These are phyloP conservation scores for Proteles cristata DNA, from an alignment of 2,113 vertebrate genomes.

Conservation along the genomic window DNA sequence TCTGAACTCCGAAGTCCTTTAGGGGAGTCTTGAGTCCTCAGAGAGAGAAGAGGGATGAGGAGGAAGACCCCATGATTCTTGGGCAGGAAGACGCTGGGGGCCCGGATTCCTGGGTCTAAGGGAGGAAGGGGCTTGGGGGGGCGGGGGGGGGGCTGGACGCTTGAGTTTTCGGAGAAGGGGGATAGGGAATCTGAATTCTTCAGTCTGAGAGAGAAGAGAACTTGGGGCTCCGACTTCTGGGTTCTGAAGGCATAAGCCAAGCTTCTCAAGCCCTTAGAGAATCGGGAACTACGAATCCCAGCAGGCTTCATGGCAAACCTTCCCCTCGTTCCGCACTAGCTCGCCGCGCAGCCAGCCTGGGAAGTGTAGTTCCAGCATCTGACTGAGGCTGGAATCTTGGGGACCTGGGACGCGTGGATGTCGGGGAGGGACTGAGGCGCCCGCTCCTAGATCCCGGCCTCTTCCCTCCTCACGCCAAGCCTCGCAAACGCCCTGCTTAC, in stretches of 20 bases:
- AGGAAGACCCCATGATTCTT: neutral
- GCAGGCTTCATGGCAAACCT: neutral
- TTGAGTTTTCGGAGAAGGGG: neutral
- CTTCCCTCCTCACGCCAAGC: neutral
- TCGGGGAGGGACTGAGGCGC: neutral
- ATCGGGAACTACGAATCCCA: slow-evolving; percentile 69
- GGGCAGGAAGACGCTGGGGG: neutral
- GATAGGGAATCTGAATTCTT: neutral
- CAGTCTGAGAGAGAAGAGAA: neutral
- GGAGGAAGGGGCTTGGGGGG: neutral
- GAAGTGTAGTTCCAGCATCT: slow-evolving; percentile 56
- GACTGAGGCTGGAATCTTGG: neutral
- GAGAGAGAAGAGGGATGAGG: neutral
- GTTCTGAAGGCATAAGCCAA: neutral
- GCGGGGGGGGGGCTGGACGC: neutral
- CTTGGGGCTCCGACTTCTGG: neutral
- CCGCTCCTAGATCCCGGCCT: neutral
- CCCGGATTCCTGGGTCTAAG: neutral
- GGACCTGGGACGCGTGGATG: neutral
- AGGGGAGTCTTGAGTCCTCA: neutral
- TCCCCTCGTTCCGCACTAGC: neutral
- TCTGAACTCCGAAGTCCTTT: neutral
- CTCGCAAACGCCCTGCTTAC: slow-evolving; percentile 3
- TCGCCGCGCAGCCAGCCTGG: slow-evolving; percentile 37
- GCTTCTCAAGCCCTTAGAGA: neutral